Percentiles rank a stretch among this genome's conserved stretches.
Evolutionary conservation across 2,113 vertebrate genomes (phyloP).

Genomic region (Sterna hirundo): DNA sequence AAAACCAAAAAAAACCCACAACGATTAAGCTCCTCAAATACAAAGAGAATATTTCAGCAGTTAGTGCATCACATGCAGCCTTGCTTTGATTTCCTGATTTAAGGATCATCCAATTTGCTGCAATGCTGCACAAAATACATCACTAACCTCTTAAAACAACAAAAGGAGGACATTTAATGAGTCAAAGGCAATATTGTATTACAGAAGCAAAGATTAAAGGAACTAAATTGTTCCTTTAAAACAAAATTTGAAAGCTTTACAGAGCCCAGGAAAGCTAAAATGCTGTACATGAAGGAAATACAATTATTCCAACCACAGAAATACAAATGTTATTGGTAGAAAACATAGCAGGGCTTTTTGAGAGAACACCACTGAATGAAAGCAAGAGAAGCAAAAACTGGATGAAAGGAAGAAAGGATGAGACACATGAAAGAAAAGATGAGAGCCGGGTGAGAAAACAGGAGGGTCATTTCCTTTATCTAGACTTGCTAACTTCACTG

Average conservation of each 20-base stretch:
- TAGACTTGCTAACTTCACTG: conserved; percentile 16
- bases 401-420: conserved; percentile 52
- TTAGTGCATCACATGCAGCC: not conserved
- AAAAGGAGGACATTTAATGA: conserved; percentile 21
- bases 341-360: conserved; percentile 12
- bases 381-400: conserved; percentile 14
- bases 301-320: not conserved
- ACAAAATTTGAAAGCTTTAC: conserved; percentile 22
- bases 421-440: conserved; percentile 54
- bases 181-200: conserved; percentile 25
- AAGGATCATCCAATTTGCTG: conserved; percentile 37
- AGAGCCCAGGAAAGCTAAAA: not conserved
- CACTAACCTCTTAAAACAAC: conserved; percentile 1
- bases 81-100: conserved; percentile 34
- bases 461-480: conserved; percentile 55
- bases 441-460: conserved; percentile 28
- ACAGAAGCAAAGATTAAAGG: conserved; percentile 36
- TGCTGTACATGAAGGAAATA: conserved; percentile 10
- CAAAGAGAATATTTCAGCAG: not conserved
- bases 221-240: not conserved
- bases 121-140: conserved; percentile 53
- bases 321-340: conserved; percentile 13
- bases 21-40: not conserved
- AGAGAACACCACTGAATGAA: conserved; percentile 23
- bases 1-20: too few relatives aligned